phyloP scores from a whole-genome alignment of 2,888 invertebrate genomes.

The Thymelicus acteon region DNA sequence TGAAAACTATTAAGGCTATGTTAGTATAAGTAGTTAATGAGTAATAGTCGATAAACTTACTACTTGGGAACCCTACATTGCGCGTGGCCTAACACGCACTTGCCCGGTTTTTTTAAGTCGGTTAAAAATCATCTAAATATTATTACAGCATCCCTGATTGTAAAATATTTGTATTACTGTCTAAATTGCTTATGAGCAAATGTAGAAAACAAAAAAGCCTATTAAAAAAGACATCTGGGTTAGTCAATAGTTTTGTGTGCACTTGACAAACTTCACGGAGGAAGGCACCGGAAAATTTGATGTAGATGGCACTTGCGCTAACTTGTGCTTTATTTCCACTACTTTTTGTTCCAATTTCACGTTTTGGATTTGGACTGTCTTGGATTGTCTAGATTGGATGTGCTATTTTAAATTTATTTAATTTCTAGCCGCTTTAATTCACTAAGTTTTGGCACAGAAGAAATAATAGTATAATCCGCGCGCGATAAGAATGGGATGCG shows the following conservation, averaged over 20 bases:
- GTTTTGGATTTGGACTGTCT: slow-evolving; percentile 23
- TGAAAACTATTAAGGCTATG: too few relatives aligned
- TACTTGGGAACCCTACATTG: too few relatives aligned
- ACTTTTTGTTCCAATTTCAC: slow-evolving; percentile 42
- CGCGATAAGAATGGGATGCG: too few relatives aligned
- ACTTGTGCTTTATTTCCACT: slow-evolving; percentile 42
- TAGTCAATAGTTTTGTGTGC: slow-evolving; percentile 29
- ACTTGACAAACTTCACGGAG: slow-evolving; percentile 23
- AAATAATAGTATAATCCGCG: too few relatives aligned
- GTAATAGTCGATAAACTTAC: too few relatives aligned
- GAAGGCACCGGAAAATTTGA: slow-evolving; percentile 35
- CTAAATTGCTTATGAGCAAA: background rate
- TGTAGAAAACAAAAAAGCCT: background rate
- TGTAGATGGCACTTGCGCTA: slow-evolving; percentile 38
- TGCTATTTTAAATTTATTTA: slow-evolving; percentile 4
- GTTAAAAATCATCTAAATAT: too few relatives aligned
- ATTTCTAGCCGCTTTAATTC: too few relatives aligned
- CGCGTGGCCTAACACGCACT: too few relatives aligned
- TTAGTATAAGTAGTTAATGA: too few relatives aligned
- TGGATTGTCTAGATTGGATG: background rate
- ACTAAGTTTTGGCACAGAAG: too few relatives aligned
- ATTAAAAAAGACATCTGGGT: background rate
- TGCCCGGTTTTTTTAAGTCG: too few relatives aligned
- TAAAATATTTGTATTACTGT: background rate
- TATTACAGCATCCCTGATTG: background rate